Evolutionary conservation across 2,888 invertebrate genomes (phyloP), one percentile per base, ranked within the genome.

Genomic region (Pristionchus entomophagus): DNA sequence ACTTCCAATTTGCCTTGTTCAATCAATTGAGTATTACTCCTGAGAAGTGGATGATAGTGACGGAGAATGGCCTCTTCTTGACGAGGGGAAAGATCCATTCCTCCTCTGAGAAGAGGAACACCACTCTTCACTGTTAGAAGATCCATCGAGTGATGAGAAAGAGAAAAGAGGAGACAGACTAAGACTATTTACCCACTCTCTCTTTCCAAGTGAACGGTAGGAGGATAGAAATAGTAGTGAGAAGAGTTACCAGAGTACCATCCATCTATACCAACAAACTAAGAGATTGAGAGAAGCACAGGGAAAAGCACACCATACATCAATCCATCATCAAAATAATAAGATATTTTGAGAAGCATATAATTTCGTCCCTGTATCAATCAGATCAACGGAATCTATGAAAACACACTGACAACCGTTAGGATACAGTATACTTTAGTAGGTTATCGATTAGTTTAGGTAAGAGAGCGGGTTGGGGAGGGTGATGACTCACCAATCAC

Each of bases 51-150:
- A 69, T 69, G 69, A 29, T 78, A 78, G 19, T 78, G 78, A 78
- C 78, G 78, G 8, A 78, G 78, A 78, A 78, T 45, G 5, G 78
- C 45, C n/a, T 78, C 78, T n/a, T 78, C 41, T n/a, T 78, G 78
- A 29, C 78, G 45, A 29, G 78, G 78, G 49, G 78, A 78, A 2
- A 78, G 17, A 49, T 78, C 51, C 78, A 51, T 78, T 45, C 26
- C n/a, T 26, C 2, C 32, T n/a, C n/a, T 49, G 26, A 17, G 26
- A 1, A 41, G 32, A 17, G 17, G 22, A 56, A 56, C n/a, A 56
- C n/a, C 56, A 56, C 56, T 1, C 10, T 56, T 56, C 56, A 56
- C 26, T 22, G 56, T 65, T 12, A 65, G 65, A 32, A 35, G 10
- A 65, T 65, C 12, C 65, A 65, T 35, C 32, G 29, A 65, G 22